These are phyloP conservation scores for Oedothorax gibbosus DNA, from an alignment of 1,140 invertebrate genomes.

Conservation along the genomic window DNA sequence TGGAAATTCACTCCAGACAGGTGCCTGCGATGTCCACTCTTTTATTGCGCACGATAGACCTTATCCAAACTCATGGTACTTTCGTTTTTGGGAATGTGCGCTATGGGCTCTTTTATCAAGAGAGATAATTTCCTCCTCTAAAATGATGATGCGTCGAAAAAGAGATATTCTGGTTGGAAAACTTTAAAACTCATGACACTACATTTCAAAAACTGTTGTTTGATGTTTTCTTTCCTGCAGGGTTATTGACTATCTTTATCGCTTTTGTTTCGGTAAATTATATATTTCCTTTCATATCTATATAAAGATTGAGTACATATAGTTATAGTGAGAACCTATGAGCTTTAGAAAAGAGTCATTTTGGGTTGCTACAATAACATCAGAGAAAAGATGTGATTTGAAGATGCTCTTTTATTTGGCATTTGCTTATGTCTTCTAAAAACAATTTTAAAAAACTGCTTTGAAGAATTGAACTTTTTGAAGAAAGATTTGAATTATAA, in stretches of 20 bases:
- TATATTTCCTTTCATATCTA: too few species aligned
- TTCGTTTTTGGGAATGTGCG: background rate
- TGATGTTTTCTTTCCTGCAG: background rate
- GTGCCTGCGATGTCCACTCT: slow-evolving; percentile 68
- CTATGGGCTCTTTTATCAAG: too few species aligned
- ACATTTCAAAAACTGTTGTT: background rate
- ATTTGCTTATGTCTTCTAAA: slow-evolving; percentile 15
- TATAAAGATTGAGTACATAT: too few species aligned
- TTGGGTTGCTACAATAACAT: slow-evolving; percentile 8
- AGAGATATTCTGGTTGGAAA: too few species aligned
- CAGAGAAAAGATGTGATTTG: slow-evolving; percentile 18
- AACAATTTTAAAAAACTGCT: slow-evolving; percentile 14
- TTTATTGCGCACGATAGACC: slow-evolving; percentile 52
- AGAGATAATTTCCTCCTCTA: too few species aligned
- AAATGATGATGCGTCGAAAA: too few species aligned
- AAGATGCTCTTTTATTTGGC: background rate
- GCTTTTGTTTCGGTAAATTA: too few species aligned
- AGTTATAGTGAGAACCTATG: too few species aligned
- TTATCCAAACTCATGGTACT: slow-evolving; percentile 40
- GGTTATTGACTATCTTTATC: too few species aligned
- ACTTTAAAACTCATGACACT: background rate
- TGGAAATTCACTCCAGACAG: slow-evolving; percentile 99
- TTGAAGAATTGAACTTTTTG: slow-evolving; percentile 7
- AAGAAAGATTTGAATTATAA: background rate
- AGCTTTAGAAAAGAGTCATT: background rate